Evolutionary conservation across 1,140 invertebrate species (phyloP).

Genomic region (Samia ricini): DNA sequence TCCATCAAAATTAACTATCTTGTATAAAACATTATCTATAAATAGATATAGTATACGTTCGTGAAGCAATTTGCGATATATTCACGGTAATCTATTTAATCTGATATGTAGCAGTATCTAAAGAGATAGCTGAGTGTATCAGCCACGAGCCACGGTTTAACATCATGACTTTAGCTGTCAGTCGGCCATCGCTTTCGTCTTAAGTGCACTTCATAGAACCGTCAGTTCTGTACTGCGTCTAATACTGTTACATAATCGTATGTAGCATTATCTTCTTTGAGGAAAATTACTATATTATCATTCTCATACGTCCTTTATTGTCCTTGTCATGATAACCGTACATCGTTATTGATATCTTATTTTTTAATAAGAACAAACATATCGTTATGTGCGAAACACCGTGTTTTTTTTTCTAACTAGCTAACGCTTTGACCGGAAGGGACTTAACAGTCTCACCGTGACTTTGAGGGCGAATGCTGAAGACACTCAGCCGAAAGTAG

Average conservation of each 20-base stretch:
- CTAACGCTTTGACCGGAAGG: too few species aligned
- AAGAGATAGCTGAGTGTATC: background rate
- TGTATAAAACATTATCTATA: background rate
- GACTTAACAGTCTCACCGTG: too few species aligned
- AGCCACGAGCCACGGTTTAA: constrained; percentile 12
- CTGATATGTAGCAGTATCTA: background rate
- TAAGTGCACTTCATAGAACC: constrained; percentile 41
- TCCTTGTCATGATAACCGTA: background rate
- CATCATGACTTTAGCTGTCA: constrained; percentile 19
- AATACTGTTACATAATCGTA: constrained; percentile 30
- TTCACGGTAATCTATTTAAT: background rate
- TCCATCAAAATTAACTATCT: background rate
- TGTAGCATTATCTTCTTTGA: background rate
- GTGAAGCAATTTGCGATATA: background rate
- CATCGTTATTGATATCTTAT: background rate
- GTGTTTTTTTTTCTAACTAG: background rate
- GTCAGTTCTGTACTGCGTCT: constrained; percentile 31
- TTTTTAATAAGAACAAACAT: background rate
- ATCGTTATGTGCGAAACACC: background rate
- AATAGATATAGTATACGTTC: background rate
- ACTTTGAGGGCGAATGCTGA: too few species aligned
- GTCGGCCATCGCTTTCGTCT: constrained; percentile 22
- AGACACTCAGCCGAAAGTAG: too few species aligned
- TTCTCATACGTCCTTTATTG: background rate
- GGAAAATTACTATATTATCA: constrained; percentile 4